These are phyloP conservation scores for Leucophenga varia DNA, from an alignment of 1,140 invertebrate genomes.

Conservation along the genomic window DNA sequence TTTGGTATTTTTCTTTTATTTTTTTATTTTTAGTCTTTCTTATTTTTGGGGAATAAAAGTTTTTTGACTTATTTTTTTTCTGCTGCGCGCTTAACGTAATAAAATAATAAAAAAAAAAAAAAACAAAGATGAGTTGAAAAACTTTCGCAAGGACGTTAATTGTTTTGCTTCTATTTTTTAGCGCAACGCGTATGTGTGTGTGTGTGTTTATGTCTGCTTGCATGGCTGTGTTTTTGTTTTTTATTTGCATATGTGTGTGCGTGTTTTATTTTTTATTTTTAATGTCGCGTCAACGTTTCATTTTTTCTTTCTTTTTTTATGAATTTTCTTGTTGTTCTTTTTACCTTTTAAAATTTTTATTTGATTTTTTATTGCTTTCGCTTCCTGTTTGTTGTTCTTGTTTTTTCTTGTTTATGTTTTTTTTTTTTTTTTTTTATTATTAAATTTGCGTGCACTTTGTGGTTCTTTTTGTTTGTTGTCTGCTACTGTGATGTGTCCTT, in stretches of 20 bases:
- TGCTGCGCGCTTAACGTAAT: conserved; percentile 3
- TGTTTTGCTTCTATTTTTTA: conserved; percentile 54
- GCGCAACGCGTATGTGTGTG: conserved; percentile 10
- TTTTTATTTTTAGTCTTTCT: conserved; percentile 33
- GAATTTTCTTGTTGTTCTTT: conserved; percentile 25
- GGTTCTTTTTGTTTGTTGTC: too few species aligned
- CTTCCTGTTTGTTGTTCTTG: conserved; percentile 40
- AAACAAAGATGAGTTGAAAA: conserved; percentile 40
- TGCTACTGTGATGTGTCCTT: conserved; percentile 41
- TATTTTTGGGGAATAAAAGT: background rate
- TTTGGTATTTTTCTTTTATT: conserved; percentile 40
- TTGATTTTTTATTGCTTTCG: conserved; percentile 22
- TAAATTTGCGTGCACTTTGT: conserved; percentile 47
- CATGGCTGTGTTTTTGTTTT: conserved; percentile 7
- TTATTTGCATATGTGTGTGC: too few species aligned
- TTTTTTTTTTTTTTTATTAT: background rate
- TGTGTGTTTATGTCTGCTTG: conserved; percentile 4
- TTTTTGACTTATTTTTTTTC: conserved; percentile 22
- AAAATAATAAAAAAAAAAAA: conserved; percentile 19
- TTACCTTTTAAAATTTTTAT: conserved; percentile 18
- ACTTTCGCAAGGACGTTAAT: conserved; percentile 52
- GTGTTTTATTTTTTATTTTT: background rate
- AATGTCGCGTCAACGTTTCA: too few species aligned
- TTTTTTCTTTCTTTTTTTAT: background rate
- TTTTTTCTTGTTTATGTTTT: conserved; percentile 15